These are phyloP conservation scores for Scaptodrosophila latifasciaeformis DNA, from an alignment of 2,888 invertebrate genomes.

Conservation along the genomic window DNA sequence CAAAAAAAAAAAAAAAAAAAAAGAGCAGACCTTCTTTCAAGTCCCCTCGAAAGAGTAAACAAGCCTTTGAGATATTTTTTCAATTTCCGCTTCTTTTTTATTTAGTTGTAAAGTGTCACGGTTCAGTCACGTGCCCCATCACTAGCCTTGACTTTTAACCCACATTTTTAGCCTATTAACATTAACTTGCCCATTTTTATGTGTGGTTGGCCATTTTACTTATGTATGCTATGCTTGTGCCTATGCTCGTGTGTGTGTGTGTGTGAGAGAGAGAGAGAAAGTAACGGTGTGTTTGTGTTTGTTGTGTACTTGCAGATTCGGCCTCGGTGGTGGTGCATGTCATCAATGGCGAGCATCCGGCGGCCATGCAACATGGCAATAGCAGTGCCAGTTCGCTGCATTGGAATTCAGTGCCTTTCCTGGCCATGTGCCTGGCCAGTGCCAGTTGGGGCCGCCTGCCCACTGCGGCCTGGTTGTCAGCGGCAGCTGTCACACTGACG, in stretches of 20 bases:
- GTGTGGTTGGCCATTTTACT: neutral
- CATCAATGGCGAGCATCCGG: conserved; percentile 84
- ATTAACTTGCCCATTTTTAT: conserved; percentile 3
- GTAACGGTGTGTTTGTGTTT: no score
- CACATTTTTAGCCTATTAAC: neutral
- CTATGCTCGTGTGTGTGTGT: conserved; percentile 38
- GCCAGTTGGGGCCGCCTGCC: conserved; percentile 21
- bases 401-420: conserved; percentile 53
- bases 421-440: conserved; percentile 43
- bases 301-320: conserved; percentile 77
- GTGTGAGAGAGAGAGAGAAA: no score
- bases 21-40: no score
- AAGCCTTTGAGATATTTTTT: no score
- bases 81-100: no score
- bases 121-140: no score
- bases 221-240: neutral
- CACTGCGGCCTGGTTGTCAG: conserved; percentile 37
- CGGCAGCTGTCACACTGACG: neutral
- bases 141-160: no score
- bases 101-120: no score
- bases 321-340: conserved; percentile 89
- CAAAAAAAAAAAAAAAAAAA: no score
- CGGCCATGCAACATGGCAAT: conserved; percentile 79
- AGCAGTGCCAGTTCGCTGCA: conserved; percentile 71
- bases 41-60: no score